Base-by-base conservation (phyloP, 2,888 invertebrate species). In the Plutella xylostella region DNA sequence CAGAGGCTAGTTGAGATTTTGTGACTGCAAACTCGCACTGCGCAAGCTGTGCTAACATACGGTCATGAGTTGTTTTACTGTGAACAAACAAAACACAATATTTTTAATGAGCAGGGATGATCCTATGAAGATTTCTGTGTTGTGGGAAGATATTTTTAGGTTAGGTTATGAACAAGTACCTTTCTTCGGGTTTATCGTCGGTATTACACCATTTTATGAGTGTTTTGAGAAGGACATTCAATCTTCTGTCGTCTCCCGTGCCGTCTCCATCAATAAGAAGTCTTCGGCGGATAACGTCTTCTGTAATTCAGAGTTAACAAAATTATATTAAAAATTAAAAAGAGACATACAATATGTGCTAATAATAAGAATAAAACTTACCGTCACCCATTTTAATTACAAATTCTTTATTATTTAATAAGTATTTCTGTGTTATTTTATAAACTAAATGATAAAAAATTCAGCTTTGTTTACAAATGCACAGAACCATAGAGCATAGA, bases 241-340 rank as follows among this genome's bases (percentile, higher is more conserved):
- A 85, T 47, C 96, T 85, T 46, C 97, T 87, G 65, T 98, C 98
- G 65, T 98, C 98, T 17, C 97, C 97, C 9, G 94, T 96, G 6
- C 98, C 98, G 84, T 98, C 98, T 14, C 98, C 98, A 69, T 98
- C 98, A 58, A 98, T 96, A 22, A 98, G 76, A 31, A 98, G 82
- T 51, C 97, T 88, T 55, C 96, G 87, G 55, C 94, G 90, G 49
- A 98, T 96, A 34, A 97, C 93, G 67, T 98, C 98, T 79, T 98
- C 98, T 96, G 68, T 6, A 85, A 79, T 55, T 12, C 4, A 51
- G 49, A 22, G 17, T 1, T 35, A 19, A 42, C 25, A 25, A 25
- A 25, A 5, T 7, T 25, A 25, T 25, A 25, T 25, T 25, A 7
- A n/a, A n/a, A n/a, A n/a, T n/a, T n/a, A n/a, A n/a, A n/a, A n/a